Evolutionary conservation across 2,797 vertebrate genomes (phyloP).

Genomic region (Phoeniculus purpureus): DNA sequence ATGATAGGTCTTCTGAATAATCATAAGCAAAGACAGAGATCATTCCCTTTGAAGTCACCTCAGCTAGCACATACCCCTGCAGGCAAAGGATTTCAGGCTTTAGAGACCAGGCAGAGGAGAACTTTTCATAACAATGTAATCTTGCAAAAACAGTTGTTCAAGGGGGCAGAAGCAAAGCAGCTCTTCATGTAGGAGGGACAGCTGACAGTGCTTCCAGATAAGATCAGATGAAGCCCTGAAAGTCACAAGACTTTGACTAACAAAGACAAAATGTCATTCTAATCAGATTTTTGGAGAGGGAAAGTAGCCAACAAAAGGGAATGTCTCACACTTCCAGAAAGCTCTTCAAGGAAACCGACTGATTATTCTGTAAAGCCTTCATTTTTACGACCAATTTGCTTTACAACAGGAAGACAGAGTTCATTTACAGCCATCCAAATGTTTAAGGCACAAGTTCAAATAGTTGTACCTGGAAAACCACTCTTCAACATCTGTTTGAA

Average conservation of each 20-base stretch:
- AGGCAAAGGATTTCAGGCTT: constrained; percentile 7
- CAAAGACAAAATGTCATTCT: background rate
- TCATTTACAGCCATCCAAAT: background rate
- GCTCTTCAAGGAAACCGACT: background rate
- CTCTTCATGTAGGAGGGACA: background rate
- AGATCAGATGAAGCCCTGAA: background rate
- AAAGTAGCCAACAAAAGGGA: background rate
- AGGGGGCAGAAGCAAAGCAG: constrained; percentile 7
- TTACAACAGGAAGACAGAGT: background rate
- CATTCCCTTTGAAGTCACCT: background rate
- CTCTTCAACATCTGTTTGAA: background rate
- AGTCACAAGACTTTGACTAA: background rate
- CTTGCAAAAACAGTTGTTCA: background rate
- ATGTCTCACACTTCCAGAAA: background rate
- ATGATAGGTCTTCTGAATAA: background rate
- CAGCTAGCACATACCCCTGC: background rate
- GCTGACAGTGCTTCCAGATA: background rate
- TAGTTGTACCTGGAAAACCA: background rate
- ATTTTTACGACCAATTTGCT: background rate
- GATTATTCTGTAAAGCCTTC: background rate
- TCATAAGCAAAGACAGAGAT: background rate
- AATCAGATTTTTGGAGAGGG: background rate
- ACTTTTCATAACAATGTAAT: constrained; percentile 5
- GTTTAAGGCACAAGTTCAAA: background rate
- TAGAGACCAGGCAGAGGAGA: constrained; percentile 22